These are phyloP conservation scores for Urosaurus nigricauda DNA, from an alignment of 2,797 vertebrate species.

Conservation along the genomic window DNA sequence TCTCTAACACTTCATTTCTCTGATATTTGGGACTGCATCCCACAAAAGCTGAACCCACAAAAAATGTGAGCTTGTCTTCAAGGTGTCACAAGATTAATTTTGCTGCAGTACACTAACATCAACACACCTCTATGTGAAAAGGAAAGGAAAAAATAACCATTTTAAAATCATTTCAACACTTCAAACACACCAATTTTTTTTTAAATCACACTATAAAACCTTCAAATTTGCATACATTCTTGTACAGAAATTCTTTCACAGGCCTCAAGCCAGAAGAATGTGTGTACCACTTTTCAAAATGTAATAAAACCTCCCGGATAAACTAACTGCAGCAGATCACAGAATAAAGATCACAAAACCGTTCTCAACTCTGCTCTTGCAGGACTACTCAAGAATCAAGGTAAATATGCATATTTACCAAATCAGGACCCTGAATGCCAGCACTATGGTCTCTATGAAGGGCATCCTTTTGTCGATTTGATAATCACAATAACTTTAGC, in stretches of 20 bases:
- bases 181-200: constrained; percentile 46
- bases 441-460: not conserved
- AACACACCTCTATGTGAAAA: not conserved
- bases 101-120: not conserved
- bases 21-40: not conserved
- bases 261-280: constrained; percentile 37
- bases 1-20: not conserved
- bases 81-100: not conserved
- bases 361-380: not conserved
- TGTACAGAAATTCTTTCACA: constrained; percentile 35
- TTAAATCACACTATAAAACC: constrained; percentile 51
- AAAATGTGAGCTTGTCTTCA: not conserved
- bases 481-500: not conserved
- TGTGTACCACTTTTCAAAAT: constrained; percentile 56
- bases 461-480: not conserved
- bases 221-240: constrained; percentile 30
- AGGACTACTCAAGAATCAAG: not conserved
- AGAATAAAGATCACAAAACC: not conserved
- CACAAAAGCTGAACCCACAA: not conserved
- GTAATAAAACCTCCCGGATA: constrained; percentile 55
- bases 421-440: not conserved
- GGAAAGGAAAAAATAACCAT: not conserved
- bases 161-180: constrained; percentile 35
- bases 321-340: constrained; percentile 44
- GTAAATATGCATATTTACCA: not conserved